A percentile compares a stretch with the other conserved stretches of the same genome.
Conservation (phyloP, 2,888 invertebrate species). For the Brenthis ino region DNA sequence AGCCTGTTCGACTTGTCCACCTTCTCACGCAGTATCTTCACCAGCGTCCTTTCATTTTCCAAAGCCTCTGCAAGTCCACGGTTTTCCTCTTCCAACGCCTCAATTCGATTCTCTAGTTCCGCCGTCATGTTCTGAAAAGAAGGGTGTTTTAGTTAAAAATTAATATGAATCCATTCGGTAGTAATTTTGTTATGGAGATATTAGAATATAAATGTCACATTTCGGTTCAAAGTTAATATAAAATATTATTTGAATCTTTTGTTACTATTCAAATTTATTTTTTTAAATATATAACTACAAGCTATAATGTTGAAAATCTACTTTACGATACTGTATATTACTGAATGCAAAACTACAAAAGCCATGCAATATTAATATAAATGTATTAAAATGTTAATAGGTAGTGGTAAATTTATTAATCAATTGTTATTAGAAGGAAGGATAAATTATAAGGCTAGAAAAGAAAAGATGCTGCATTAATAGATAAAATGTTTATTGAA, state of each 20-base stretch:
- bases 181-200: background rate
- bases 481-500: background rate
- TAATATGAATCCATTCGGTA: background rate
- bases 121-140: conserved; percentile 64
- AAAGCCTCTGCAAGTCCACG: conserved; percentile 72
- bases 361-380: background rate
- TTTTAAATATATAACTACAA: background rate
- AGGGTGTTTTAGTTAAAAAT: conserved; percentile 48
- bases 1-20: conserved; percentile 75
- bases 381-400: no score
- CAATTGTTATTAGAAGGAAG: no score
- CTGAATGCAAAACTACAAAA: background rate
- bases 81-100: conserved; percentile 75
- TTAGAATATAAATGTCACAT: no score
- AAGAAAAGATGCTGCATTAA: background rate
- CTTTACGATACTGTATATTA: conserved; percentile 1
- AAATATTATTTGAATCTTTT: background rate
- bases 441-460: background rate
- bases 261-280: background rate
- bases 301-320: conserved; percentile 4
- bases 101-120: conserved; percentile 71
- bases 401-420: no score
- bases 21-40: conserved; percentile 73
- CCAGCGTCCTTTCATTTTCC: conserved; percentile 80
- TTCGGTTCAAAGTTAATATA: no score